phyloP scores from a whole-genome alignment of 2,888 invertebrate genomes.

The Chymomyza fuscimana region DNA sequence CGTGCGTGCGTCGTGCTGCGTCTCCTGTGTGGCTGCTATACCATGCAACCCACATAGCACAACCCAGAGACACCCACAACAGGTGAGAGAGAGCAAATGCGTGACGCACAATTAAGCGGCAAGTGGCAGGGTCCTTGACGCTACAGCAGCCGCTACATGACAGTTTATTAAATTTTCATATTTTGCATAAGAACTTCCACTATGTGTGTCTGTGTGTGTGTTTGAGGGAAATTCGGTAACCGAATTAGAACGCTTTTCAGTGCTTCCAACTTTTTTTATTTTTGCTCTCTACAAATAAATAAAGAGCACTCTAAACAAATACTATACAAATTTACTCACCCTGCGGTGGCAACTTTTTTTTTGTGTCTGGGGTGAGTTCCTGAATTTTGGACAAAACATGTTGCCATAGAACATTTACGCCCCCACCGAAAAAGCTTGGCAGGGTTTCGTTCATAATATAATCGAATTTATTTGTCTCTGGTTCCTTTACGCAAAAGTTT shows the following conservation, averaged over 20 bases:
- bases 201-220: conserved; percentile 37
- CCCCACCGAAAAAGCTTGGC: neutral
- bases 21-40: neutral
- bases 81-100: conserved; percentile 49
- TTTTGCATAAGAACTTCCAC: conserved; percentile 55
- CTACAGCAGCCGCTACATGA: conserved; percentile 13
- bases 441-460: conserved; percentile 38
- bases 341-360: conserved; percentile 33
- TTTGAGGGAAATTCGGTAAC: conserved; percentile 53
- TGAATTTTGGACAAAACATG: neutral
- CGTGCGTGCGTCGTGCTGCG: conserved; percentile 53
- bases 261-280: neutral
- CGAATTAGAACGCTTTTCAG: conserved; percentile 60
- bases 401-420: neutral
- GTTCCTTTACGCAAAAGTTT: conserved; percentile 53
- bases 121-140: conserved; percentile 43
- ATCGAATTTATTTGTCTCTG: conserved; percentile 68
- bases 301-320: conserved; percentile 24
- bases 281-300: conserved; percentile 14
- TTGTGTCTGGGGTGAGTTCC: neutral
- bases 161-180: conserved; percentile 71
- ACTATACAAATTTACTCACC: conserved; percentile 26
- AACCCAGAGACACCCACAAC: conserved; percentile 22
- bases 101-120: conserved; percentile 67
- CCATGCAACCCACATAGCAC: conserved; percentile 8